Evolutionary conservation across 2,797 vertebrate species (phyloP), one percentile per base, ranked within the genome.

Genomic region (Sebastes matsubarae): DNA sequence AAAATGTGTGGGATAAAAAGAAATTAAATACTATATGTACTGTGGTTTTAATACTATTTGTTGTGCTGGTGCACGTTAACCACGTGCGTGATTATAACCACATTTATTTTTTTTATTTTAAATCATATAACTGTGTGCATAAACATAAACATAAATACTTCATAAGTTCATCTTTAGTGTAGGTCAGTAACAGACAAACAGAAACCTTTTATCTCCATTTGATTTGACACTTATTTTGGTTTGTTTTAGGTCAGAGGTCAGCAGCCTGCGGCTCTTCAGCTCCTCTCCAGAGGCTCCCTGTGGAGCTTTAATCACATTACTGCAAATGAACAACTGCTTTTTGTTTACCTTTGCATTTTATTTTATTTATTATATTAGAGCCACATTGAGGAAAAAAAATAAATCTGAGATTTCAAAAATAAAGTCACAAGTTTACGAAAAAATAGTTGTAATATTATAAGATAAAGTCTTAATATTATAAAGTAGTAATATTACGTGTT

Each of bases 21-120:
- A 59, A 46, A 80, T 91, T 90, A 93, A 91, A 94, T 93, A 92
- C 76, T 74, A 75, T 70, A 83, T 79, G 83, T 71, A 92, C 85
- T 92, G 90, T 90, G 87, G 90, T 70, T 90, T 72, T 73, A 42
- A 78, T 90, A 81, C 59, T 42, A 81, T 32, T 27, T 70, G 77
- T 80, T 81, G 90, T 87, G 87, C 90, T 77, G 82, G 74, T 89
- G 84, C 86, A 88, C 78, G 46, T 70, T n/a, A 24, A 64, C 67
- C 55, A 67, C 64, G 84, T 88, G 84, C 89, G 11, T 3, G 87
- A 84, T 70, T 87, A 81, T 84, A 85, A 68, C 77, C 80, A 87
- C 80, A 10, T 34, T 30, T 34, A 4, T 61, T 59, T 22, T 65
- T 68, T 57, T 18, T 0, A 42, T 20, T 54, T 50, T 8, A 74